phyloP scores from a whole-genome alignment of 2,888 invertebrate species.

The Parasteatoda lunata region DNA sequence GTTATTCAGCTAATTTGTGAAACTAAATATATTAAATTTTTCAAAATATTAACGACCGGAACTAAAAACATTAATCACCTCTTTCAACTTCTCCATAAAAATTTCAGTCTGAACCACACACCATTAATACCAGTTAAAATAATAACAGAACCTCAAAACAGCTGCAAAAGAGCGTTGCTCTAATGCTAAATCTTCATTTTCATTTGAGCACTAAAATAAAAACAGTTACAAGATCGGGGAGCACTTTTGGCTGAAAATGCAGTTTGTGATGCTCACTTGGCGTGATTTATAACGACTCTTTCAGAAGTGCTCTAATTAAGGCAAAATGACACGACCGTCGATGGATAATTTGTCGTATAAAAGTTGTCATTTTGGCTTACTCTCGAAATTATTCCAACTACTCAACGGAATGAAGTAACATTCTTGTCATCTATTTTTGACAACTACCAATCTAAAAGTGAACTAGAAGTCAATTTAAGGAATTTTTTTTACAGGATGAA shows the following conservation, averaged over 20 bases:
- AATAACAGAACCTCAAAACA: too few relatives aligned
- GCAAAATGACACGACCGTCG: slow-evolving; percentile 14
- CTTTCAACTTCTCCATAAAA: too few relatives aligned
- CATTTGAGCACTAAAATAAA: too few relatives aligned
- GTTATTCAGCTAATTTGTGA: too few relatives aligned
- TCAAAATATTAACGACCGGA: too few relatives aligned
- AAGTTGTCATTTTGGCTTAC: slow-evolving; percentile 18
- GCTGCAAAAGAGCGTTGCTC: too few relatives aligned
- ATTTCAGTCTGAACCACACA: too few relatives aligned
- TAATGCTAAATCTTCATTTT: too few relatives aligned
- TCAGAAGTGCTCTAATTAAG: neutral
- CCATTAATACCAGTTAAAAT: too few relatives aligned
- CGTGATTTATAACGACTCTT: neutral
- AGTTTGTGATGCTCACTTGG: neutral
- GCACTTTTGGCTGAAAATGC: neutral
- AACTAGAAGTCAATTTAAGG: neutral
- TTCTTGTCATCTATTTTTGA: slow-evolving; percentile 9
- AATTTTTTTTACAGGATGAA: neutral
- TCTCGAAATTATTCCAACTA: slow-evolving; percentile 36
- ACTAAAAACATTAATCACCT: too few relatives aligned
- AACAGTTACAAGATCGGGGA: neutral
- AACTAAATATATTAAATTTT: too few relatives aligned
- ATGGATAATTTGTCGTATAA: slow-evolving; percentile 18
- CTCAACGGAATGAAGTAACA: slow-evolving; percentile 16
- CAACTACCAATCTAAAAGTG: neutral